Base-by-base conservation (phyloP, 1,140 invertebrate genomes). In the Phocides pigmalion region DNA sequence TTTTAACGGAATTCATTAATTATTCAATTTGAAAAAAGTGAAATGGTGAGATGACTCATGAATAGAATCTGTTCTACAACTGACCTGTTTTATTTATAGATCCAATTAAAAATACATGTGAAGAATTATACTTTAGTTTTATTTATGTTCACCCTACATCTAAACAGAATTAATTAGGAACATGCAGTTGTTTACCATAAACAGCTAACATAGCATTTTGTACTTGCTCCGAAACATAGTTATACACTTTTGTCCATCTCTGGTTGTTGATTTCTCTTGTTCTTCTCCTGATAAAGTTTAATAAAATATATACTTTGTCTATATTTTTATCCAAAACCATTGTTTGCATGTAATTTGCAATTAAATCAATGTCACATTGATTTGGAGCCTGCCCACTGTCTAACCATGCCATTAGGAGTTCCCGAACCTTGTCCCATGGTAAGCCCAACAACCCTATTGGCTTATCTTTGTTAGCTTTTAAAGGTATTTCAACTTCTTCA, bases 341-440 rank as follows among this genome's bases (percentile, higher is more conserved):
- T 69, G 89, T 80, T 50, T 81, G 61, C 59, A 93, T 74, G 68
- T 93, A 93, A 16, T 67, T 68, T 12, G 78, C 56, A 42, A 93
- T 77, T 67, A 93, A 76, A 28, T 82, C 70, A 22, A 92, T 74
- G 80, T 93, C 93, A 76, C 79, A 92, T n/a, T 66, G 65, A 64
- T 92, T 79, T 35, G 93, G 93, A 25, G 64, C 64, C 41, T 87
- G 80, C 2, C 84, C 88, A 74, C 87, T 91, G 22, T 86, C 77
- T 12, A 93, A 70, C 93, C 93, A 93, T 49, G 92, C 87, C 62
- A 89, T 78, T 11, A 93, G 66, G 49, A 93, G 71, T 66, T 87
- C 83, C 35, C 90, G 76, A 17, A 93, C 84, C 69, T 92, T 89
- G 20, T 87, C 72, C 84, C 86, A 91, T 14, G 86, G 68, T 3